phyloP scores from a whole-genome alignment of 2,888 invertebrate species.

The Galeruca laticollis region DNA sequence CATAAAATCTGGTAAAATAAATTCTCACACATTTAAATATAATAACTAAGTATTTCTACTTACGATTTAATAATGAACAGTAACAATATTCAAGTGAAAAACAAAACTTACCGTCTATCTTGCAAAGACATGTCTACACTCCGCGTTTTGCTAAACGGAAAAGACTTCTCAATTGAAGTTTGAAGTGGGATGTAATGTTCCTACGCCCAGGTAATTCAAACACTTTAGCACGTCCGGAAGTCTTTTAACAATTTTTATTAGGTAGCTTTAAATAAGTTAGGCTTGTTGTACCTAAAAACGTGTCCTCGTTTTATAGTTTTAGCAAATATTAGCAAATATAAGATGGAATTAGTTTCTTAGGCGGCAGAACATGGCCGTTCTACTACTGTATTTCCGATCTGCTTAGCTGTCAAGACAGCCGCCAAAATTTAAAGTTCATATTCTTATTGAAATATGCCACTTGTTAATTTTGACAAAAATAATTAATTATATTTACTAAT shows the following conservation, averaged over 20 bases:
- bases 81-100: slow-evolving; percentile 52
- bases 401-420: slow-evolving; percentile 51
- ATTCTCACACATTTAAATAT: slow-evolving; percentile 26
- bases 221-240: slow-evolving; percentile 5
- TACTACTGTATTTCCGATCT: slow-evolving; percentile 48
- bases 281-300: slow-evolving; percentile 26
- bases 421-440: slow-evolving; percentile 51
- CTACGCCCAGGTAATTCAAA: slow-evolving; percentile 62
- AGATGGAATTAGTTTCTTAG: slow-evolving; percentile 46
- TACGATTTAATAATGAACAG: slow-evolving; percentile 44
- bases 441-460: slow-evolving; percentile 44
- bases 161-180: slow-evolving; percentile 64
- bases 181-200: slow-evolving; percentile 63
- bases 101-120: slow-evolving; percentile 82
- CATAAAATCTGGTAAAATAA: slow-evolving; percentile 31
- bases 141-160: slow-evolving; percentile 80
- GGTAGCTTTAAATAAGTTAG: slow-evolving; percentile 14
- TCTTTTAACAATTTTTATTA: slow-evolving; percentile 2
- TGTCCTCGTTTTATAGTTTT: slow-evolving; percentile 22
- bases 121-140: slow-evolving; percentile 85
- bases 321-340: slow-evolving; percentile 16
- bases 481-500: slow-evolving; percentile 25
- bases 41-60: slow-evolving; percentile 39
- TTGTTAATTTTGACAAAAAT: slow-evolving; percentile 49
- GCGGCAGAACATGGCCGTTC: slow-evolving; percentile 51